Evolutionary conservation across 2,888 invertebrate species (phyloP).

Genomic region (Campaea margaritaria): DNA sequence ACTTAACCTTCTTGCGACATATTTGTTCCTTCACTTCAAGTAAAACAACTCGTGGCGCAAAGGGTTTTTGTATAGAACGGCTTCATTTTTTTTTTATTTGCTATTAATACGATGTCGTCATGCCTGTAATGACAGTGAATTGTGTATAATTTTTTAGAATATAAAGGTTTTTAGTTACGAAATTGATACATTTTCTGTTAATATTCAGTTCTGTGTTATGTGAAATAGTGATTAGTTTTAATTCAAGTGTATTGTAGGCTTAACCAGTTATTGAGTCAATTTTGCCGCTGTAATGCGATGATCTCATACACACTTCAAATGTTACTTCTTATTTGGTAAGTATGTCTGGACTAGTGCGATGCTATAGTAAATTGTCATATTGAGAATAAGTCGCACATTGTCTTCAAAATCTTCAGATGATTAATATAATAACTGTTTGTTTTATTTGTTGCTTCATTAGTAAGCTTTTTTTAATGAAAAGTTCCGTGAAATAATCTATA

Average conservation of each 20-base stretch:
- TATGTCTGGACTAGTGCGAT: slow-evolving; percentile 54
- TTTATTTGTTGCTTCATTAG: no score
- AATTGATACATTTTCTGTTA: slow-evolving; percentile 62
- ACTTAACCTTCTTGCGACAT: slow-evolving; percentile 50
- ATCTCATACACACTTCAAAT: slow-evolving; percentile 76
- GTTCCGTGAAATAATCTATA: not conserved
- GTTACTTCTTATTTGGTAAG: slow-evolving; percentile 63
- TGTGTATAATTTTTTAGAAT: slow-evolving; percentile 63
- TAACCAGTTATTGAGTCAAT: slow-evolving; percentile 78
- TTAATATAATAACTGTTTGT: slow-evolving; percentile 8
- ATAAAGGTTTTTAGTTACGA: slow-evolving; percentile 55
- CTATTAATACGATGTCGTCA: slow-evolving; percentile 74
- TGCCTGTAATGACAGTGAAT: slow-evolving; percentile 64
- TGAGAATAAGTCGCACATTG: slow-evolving; percentile 51
- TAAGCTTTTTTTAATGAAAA: no score
- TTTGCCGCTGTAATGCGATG: slow-evolving; percentile 72
- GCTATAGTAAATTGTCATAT: slow-evolving; percentile 36
- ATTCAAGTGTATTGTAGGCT: slow-evolving; percentile 60
- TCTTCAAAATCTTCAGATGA: slow-evolving; percentile 57
- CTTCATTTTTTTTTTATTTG: slow-evolving; percentile 72
- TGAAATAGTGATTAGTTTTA: slow-evolving; percentile 55
- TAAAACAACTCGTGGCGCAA: slow-evolving; percentile 38
- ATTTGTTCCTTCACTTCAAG: slow-evolving; percentile 38
- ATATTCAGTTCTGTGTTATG: slow-evolving; percentile 58
- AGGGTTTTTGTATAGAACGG: slow-evolving; percentile 56